A percentile compares a stretch with the other conserved stretches of the same genome.
phyloP scores from a whole-genome alignment of 2,113 vertebrate species.

The Campylorhamphus procurvoides region DNA sequence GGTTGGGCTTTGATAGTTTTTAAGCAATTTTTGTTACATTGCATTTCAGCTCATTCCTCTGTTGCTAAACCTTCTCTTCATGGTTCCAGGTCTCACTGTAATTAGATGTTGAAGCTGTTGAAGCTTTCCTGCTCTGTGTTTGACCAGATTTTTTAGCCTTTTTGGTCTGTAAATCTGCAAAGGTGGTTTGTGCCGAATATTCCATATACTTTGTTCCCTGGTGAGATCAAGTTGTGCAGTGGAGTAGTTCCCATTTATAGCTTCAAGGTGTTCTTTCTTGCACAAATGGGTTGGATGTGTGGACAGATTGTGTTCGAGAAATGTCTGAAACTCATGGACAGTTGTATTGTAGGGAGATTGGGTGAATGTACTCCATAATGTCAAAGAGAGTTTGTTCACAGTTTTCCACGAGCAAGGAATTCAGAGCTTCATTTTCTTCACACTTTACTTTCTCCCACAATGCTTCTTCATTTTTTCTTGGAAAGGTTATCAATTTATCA shows the following conservation, averaged over 20 bases:
- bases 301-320: neutral
- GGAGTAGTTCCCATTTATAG: neutral
- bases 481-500: neutral
- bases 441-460: neutral
- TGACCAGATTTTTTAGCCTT: neutral
- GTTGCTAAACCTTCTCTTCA: neutral
- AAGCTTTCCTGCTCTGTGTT: neutral
- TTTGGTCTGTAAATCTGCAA: neutral
- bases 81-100: neutral
- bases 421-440: neutral
- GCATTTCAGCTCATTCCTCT: neutral
- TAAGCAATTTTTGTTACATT: neutral
- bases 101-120: neutral
- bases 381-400: fast-evolving
- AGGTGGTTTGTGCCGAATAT: neutral
- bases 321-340: neutral
- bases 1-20: neutral
- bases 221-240: neutral
- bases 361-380: neutral
- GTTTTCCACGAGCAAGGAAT: neutral
- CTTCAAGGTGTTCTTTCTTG: neutral
- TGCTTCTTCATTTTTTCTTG: neutral
- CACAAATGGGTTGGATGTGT: neutral
- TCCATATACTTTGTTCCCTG: neutral
- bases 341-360: neutral